Evolutionary conservation across 2,888 invertebrate species (phyloP), one percentile per base, ranked within the genome.

Genomic region (Pharmacophagus antenor): DNA sequence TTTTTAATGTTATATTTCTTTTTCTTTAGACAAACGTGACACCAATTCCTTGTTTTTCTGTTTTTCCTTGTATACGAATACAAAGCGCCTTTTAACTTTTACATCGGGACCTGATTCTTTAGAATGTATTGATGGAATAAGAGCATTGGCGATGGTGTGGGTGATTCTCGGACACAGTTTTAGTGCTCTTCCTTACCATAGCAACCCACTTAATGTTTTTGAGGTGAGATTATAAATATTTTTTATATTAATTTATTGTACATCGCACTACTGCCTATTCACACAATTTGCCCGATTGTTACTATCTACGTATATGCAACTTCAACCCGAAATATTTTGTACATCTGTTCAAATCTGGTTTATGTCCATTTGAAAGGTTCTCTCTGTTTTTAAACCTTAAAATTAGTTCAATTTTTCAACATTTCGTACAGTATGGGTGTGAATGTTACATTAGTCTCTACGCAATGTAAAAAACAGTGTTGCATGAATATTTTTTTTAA

Each of bases 21-120:
- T 44, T 8, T 15, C n/a, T 18, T 44, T 25, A 59, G 54, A 52
- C 22, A 61, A 47, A 12, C 23, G 21, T n/a, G 48, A 42, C 15
- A 47, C n/a, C 10, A 60, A 60, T 41, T 41, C 60, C 7, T 31
- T 60, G 8, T 56, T 42, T 21, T 48, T 61, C 41, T 56, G 47
- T 15, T 61, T 37, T 56, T 82, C 82, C 12, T 67, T 82, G 0
- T 79, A 80, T 42, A 79, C 84, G 0, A 91, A 90, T 64, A 73
- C 80, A 0, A 72, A 71, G 22, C 79, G 80, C 17, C 59, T 79
- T 10, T 52, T 79, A 6, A 64, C 67, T 10, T 69, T 71, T 10
- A 68, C 63, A 0, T 61, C 64, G 15, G 66, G 60, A 47, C 63
- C 73, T 10, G 70, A 71, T 20, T 69, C 78, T 20, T 62, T 83